Conservation (phyloP, 2,797 vertebrate species). For the Fratercula arctica region DNA sequence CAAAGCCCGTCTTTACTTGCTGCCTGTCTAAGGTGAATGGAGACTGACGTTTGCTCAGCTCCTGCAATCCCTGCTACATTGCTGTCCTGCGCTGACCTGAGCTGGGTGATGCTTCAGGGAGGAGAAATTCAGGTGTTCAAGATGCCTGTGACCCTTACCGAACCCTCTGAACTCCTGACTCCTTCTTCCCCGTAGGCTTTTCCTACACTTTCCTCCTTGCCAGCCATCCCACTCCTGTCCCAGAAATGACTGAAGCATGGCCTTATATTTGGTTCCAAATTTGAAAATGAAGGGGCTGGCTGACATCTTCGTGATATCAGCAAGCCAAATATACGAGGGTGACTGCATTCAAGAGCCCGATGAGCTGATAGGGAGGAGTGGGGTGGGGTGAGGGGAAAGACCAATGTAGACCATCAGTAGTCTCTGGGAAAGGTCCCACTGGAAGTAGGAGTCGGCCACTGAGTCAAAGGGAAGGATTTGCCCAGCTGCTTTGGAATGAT, state of each 20-base stretch:
- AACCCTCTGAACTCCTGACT: background rate
- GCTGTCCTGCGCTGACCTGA: background rate
- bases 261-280: constrained; percentile 34
- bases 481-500: background rate
- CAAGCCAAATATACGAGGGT: background rate
- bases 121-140: background rate
- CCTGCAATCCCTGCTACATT: background rate
- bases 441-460: constrained; percentile 5
- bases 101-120: background rate
- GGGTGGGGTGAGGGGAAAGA: background rate
- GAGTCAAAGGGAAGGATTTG: constrained; percentile 38
- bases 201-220: background rate
- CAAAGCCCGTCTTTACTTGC: background rate
- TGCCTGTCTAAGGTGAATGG: background rate
- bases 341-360: background rate
- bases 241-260: background rate
- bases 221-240: background rate
- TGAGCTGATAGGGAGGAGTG: constrained; percentile 19
- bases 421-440: constrained; percentile 1
- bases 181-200: background rate
- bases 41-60: background rate
- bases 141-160: background rate
- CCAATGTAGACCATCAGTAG: background rate
- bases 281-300: background rate
- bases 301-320: background rate